Evolutionary conservation across 2,113 vertebrate genomes (phyloP), one percentile per base, ranked within the genome.

Genomic region (Dicentrarchus labrax): DNA sequence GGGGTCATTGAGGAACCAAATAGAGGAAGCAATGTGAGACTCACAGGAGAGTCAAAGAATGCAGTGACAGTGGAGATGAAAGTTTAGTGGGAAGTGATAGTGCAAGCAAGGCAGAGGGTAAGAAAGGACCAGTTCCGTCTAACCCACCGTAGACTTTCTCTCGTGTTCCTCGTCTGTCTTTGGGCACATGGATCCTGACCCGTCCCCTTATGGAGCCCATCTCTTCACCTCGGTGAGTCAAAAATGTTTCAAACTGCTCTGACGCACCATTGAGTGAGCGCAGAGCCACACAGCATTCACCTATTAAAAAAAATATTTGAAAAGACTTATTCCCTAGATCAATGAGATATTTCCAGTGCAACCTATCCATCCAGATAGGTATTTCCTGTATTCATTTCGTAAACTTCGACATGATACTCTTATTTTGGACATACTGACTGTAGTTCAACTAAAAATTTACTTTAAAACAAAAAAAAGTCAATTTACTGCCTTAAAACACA

Each of bases 151-250:
- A 97, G 89, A 95, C 92, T 86, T 95, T 95, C 76, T 95, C 93
- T 0, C 95, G 93, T 1, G 87, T 96, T 76, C 85, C 84, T 43
- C 86, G 56, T 8, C 91, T 88, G 59, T 95, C 95, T 51, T 92
- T 93, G 45, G 96, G 96, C 43, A 95, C 94, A 0, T 93, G 93
- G 5, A 96, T 91, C 30, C 92, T 92, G 87, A 97, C 90, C 59
- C 95, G 88, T 48, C 96, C 97, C 0, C 96, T 93, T 39, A 97
- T 95, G 54, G 96, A 97, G 38, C 97, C 97, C 30, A 97, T 97
- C 92, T 97, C 97, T 83, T 97, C 97, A 0, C 96, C 97, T 0
- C 95, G 94, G 91, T 97, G 97, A 81, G 92, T 96, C 82, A 98
- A 90, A 89, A 96, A 97, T 0, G 96, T 96, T 94, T 97, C 96